Evolutionary conservation across 2,797 vertebrate genomes (phyloP).

Genomic region (Percopsis omiscomaycus): DNA sequence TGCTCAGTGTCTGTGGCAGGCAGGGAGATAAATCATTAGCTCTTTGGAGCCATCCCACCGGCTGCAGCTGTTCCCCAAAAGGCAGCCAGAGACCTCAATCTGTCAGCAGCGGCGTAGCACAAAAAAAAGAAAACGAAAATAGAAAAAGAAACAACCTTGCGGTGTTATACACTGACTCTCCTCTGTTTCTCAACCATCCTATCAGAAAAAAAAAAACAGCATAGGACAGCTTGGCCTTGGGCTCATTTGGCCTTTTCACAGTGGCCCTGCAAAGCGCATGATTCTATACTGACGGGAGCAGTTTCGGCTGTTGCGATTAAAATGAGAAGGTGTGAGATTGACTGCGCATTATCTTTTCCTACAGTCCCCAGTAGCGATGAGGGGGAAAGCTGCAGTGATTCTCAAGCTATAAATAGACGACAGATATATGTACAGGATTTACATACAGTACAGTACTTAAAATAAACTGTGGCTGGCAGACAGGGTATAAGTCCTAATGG

Average conservation of each 20-base stretch:
- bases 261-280: conserved; percentile 10
- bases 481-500: too few species aligned
- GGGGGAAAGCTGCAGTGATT: neutral
- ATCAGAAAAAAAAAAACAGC: conserved; percentile 9
- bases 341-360: conserved; percentile 16
- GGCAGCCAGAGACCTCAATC: conserved; percentile 78
- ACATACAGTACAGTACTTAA: too few species aligned
- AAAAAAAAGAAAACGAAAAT: too few species aligned
- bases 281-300: conserved; percentile 8
- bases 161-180: conserved; percentile 46
- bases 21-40: conserved; percentile 67
- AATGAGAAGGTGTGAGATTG: conserved; percentile 13
- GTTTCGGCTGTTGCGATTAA: neutral
- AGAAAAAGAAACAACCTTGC: too few species aligned
- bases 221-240: conserved; percentile 7
- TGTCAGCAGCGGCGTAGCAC: conserved; percentile 62
- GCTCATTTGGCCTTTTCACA: conserved; percentile 16
- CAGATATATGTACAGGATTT: too few species aligned
- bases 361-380: conserved; percentile 2
- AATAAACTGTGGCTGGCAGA: too few species aligned
- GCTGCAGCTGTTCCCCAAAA: conserved; percentile 69
- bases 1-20: conserved; percentile 18
- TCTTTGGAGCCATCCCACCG: conserved; percentile 63
- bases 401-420: conserved; percentile 27
- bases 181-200: conserved; percentile 34